phyloP scores from a whole-genome alignment of 2,797 vertebrate species.

The Peromyscus eremicus region DNA sequence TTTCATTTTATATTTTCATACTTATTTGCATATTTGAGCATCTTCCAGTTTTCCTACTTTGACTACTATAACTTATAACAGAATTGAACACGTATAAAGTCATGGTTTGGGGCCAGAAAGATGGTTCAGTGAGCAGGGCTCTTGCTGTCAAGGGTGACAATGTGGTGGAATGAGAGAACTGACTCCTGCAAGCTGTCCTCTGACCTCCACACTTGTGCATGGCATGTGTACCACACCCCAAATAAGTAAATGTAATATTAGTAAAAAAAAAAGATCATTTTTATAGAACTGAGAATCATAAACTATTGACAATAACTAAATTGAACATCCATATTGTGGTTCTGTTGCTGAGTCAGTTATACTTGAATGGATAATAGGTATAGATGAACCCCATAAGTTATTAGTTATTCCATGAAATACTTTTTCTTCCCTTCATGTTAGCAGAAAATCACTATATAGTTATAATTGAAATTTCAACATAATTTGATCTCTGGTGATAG shows the following conservation, averaged over 20 bases:
- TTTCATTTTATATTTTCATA: neutral
- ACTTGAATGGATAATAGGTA: neutral
- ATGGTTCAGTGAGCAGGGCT: neutral
- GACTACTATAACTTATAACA: constrained; percentile 1
- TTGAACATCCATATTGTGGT: neutral
- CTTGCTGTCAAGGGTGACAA: neutral
- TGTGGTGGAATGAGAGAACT: neutral
- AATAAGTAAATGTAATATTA: neutral
- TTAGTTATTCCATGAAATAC: neutral
- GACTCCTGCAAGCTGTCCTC: no score
- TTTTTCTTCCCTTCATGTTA: constrained; percentile 21
- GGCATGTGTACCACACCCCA: neutral
- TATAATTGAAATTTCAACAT: constrained; percentile 20
- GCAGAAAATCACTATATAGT: neutral
- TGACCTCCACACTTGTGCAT: neutral
- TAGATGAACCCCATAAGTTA: neutral
- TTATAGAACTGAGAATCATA: constrained; percentile 33
- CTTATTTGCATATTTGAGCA: neutral
- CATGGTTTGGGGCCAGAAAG: neutral
- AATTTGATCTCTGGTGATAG: constrained; percentile 10
- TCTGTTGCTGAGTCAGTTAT: neutral
- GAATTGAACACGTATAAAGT: neutral
- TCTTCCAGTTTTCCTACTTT: neutral
- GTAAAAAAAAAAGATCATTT: constrained; percentile 9
- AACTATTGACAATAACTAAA: constrained; percentile 18